phyloP scores from a whole-genome alignment of 2,797 vertebrate genomes.

The Valencia hispanica region DNA sequence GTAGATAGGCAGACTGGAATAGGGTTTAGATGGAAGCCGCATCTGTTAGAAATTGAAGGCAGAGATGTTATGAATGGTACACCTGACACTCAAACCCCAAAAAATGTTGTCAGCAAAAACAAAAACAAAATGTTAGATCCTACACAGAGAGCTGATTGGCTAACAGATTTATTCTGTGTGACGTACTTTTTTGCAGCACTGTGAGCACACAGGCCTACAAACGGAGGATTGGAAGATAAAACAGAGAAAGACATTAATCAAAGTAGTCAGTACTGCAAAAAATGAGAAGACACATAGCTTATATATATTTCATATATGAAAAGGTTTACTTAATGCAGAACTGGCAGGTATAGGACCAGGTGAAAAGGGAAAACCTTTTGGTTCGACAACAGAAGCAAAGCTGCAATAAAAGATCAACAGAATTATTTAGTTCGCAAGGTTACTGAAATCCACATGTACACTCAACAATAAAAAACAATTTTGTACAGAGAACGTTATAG shows the following conservation, averaged over 20 bases:
- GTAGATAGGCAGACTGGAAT: slow-evolving; percentile 94
- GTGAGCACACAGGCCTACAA: slow-evolving; percentile 94
- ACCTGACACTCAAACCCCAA: neutral
- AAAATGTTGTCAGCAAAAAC: neutral
- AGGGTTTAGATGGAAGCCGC: slow-evolving; percentile 96
- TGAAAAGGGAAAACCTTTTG: slow-evolving; percentile 96
- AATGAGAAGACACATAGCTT: neutral
- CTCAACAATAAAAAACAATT: slow-evolving; percentile 1
- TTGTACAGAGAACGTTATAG: neutral
- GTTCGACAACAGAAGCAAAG: slow-evolving; percentile 97
- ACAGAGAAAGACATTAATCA: neutral
- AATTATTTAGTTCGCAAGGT: neutral
- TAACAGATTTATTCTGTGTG: neutral
- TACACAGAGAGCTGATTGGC: neutral
- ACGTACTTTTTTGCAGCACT: slow-evolving; percentile 98
- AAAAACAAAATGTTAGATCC: too few species aligned
- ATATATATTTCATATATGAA: slow-evolving; percentile 10
- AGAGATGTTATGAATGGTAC: neutral
- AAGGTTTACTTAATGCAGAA: slow-evolving; percentile 99
- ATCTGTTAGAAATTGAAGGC: slow-evolving; percentile 80
- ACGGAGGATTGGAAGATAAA: slow-evolving; percentile 12
- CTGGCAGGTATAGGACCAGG: slow-evolving; percentile 98
- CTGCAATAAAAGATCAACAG: slow-evolving; percentile 67
- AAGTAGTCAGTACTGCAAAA: neutral
- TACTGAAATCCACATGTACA: neutral